Conservation (phyloP, 2,113 vertebrate species). For the Pardalotus punctatus region DNA sequence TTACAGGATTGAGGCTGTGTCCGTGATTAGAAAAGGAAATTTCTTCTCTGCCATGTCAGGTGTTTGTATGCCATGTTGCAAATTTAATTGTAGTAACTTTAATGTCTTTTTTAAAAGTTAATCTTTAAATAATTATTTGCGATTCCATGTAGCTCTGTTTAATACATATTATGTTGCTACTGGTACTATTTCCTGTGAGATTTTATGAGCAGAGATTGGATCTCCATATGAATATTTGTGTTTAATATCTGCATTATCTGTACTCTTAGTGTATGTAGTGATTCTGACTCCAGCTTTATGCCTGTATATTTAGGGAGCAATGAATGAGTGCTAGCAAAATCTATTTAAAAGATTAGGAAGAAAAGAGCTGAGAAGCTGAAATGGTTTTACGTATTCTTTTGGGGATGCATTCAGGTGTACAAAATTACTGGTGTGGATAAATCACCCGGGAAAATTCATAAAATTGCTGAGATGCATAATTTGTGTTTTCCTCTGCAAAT, state of each 20-base stretch:
- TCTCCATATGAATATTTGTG: background rate
- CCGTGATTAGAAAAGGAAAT: background rate
- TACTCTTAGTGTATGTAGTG: background rate
- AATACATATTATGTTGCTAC: background rate
- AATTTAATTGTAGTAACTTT: background rate
- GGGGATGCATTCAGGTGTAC: background rate
- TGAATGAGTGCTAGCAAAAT: background rate
- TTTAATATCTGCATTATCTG: background rate
- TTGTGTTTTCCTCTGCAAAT: background rate
- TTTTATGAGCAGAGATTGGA: background rate
- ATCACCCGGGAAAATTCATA: background rate
- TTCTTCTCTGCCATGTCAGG: background rate
- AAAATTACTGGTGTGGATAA: background rate
- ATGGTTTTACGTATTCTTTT: background rate
- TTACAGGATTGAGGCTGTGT: background rate
- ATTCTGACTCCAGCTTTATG: background rate
- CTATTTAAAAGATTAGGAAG: background rate
- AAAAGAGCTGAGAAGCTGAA: background rate
- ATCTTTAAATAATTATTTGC: background rate
- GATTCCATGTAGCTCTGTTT: background rate
- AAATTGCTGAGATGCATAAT: background rate
- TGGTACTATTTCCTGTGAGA: background rate
- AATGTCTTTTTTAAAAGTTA: background rate
- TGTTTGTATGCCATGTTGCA: background rate
- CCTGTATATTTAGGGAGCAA: background rate